These are phyloP conservation scores for Ciconia boyciana DNA, from an alignment of 2,113 vertebrate species.

Conservation along the genomic window DNA sequence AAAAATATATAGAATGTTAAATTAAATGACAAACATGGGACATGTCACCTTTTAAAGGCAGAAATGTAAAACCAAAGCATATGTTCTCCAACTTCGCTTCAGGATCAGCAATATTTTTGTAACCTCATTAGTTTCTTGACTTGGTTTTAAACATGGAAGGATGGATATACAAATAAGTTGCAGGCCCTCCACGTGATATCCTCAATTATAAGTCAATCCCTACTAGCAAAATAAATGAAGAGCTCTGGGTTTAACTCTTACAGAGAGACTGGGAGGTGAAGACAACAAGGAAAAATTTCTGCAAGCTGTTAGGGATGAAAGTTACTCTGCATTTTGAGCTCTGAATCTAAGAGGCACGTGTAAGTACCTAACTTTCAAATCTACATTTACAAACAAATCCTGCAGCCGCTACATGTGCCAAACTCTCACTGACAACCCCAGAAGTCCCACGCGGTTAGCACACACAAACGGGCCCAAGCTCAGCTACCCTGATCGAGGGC, in stretches of 20 bases:
- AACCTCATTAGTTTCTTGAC: constrained; percentile 31
- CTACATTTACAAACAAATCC: neutral
- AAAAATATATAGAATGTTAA: constrained; percentile 75
- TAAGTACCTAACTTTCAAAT: neutral
- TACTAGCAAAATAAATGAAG: neutral
- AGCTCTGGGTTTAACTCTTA: neutral
- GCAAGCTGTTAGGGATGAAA: neutral
- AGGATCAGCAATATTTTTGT: constrained; percentile 48
- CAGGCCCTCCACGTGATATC: neutral
- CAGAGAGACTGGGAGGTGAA: neutral
- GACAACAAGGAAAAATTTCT: neutral
- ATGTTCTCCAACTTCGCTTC: constrained; percentile 35
- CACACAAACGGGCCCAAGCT: fast-evolving
- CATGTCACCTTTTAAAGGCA: constrained; percentile 67
- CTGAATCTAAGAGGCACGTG: fast-evolving
- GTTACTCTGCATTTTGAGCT: neutral
- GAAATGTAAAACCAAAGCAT: constrained; percentile 51
- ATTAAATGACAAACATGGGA: constrained; percentile 71
- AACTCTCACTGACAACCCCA: neutral
- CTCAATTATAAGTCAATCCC: neutral
- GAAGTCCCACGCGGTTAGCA: neutral
- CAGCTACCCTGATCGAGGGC: neutral
- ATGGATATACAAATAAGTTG: neutral
- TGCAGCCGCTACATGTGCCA: fast-evolving
- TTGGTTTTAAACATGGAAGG: constrained; percentile 20